Base-by-base conservation (phyloP, 2,797 vertebrate species). In the Chaetodon trifasciatus region DNA sequence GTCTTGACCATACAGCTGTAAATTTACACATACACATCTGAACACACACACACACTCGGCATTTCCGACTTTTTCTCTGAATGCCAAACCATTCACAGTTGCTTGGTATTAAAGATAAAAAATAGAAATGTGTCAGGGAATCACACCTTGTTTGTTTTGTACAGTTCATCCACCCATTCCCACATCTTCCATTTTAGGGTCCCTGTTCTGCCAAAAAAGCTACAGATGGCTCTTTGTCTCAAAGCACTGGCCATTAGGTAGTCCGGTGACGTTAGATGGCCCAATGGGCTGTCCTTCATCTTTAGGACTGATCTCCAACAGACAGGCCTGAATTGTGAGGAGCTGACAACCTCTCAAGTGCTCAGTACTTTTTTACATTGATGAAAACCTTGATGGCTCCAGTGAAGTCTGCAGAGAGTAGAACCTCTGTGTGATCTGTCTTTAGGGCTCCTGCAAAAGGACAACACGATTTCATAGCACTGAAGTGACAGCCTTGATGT, bases 341-440 rank as follows among this genome's bases (percentile, higher is more conserved):
- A 70, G 44, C 55, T 11, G 66, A 50, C 40, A 8, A 42, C 71
- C 75, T 74, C 84, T 28, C 52, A 84, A 84, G 65, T 69, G 92
- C 91, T 96, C 95, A 93, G 81, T 94, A 96, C 94, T 98, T 99
- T 89, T 98, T 99, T 82, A 97, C 98, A 86, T 99, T 99, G 92
- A 98, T 96, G 91, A 99, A 99, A 91, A 99, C 98, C 94, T 99
- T 99, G 95, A 99, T 99, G 91, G 98, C 98, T 90, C 98, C 98
- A 21, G 98, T 99, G 91, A 99, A 99, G 92, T 99, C 98, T 2
- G 98, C 98, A 0, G 98, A 99, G 44, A 99, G 96, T 78, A 99
- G 96, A 87, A 99, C 97, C 94, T 99, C 98, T 0, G 96, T 96
- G 93, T 98, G 97, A 86, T 99, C 98, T 0, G 96, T 97, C 96